Base-by-base conservation (phyloP, 2,888 invertebrate genomes). In the Phania funesta region DNA sequence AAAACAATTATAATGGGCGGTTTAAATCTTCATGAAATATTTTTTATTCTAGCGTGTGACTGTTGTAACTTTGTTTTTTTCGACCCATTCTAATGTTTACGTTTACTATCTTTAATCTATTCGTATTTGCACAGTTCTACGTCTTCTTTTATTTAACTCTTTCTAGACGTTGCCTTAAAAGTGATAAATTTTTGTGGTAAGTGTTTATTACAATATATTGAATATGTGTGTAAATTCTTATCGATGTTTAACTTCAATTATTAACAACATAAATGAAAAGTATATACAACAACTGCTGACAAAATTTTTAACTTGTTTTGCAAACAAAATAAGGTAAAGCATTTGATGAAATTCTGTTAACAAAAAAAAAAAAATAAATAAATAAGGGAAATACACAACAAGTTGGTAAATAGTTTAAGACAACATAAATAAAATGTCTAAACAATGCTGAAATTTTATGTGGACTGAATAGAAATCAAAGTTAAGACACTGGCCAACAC, bases 401-500 rank as follows among this genome's bases (percentile, higher is more conserved):
- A 32, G 4, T 74, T 44, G 22, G 46, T 70, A 62, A 77, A 77
- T 77, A 68, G 48, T 48, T 41, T 41, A 60, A 50, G 5, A 50
- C 38, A 50, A 60, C 54, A 46, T 9, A 44, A 60, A 58, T 20
- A 41, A 48, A 75, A 38, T 50, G 8, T 38, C 29, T 46, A 38
- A 78, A 65, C 52, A 38, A 58, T 80, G 76, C 71, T 76, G 80
- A 80, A 80, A 80, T 76, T 71, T 58, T 76, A 71, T 80, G 80
- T 50, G 75, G 13, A 67, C 35, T 50, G 70, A 80, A 80, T 80
- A 44, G 50, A 65, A 75, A 71, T 71, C 41, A 20, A 46, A 50
- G 16, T 48, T 52, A 16, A 52, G 4, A 38, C 24, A 26, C 16
- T 26, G 24, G 32, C 26, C 38, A 11, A 75, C 26, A 68, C 20